These are phyloP conservation scores for Sturnus vulgaris DNA, from an alignment of 2,113 vertebrate species.

Conservation along the genomic window DNA sequence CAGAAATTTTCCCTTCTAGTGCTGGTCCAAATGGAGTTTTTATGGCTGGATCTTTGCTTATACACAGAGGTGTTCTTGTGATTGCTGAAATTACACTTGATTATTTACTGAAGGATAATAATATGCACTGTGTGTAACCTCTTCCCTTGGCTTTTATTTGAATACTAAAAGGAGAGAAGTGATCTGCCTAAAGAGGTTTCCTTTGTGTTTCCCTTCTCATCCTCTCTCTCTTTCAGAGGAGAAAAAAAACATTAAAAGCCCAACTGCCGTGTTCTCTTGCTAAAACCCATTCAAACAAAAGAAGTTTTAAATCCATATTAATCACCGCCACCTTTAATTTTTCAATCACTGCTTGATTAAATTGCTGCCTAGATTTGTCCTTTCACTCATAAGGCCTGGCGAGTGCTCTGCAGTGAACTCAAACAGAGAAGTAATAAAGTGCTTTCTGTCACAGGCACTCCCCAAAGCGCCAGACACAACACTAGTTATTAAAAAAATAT, in stretches of 20 bases:
- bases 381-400: not conserved
- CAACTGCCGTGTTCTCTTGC: not conserved
- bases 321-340: constrained; percentile 36
- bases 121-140: not conserved
- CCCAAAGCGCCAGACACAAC: constrained; percentile 28
- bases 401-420: not conserved
- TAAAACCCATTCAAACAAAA: constrained; percentile 20
- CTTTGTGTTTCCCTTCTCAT: not conserved
- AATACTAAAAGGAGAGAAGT: not conserved
- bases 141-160: not conserved
- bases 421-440: constrained; percentile 58
- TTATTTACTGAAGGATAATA: not conserved
- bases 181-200: not conserved
- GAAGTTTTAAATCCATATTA: constrained; percentile 32
- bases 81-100: not conserved
- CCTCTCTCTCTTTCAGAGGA: not conserved
- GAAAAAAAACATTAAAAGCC: not conserved
- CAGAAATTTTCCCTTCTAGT: not conserved
- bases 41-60: not conserved
- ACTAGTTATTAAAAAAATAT: constrained; percentile 51
- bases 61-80: not conserved
- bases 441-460: constrained; percentile 29
- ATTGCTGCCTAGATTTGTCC: constrained; percentile 1
- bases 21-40: not conserved
- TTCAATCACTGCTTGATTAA: constrained; percentile 60